Conservation (phyloP, 1,140 invertebrate species). For the Papilio glaucus region DNA sequence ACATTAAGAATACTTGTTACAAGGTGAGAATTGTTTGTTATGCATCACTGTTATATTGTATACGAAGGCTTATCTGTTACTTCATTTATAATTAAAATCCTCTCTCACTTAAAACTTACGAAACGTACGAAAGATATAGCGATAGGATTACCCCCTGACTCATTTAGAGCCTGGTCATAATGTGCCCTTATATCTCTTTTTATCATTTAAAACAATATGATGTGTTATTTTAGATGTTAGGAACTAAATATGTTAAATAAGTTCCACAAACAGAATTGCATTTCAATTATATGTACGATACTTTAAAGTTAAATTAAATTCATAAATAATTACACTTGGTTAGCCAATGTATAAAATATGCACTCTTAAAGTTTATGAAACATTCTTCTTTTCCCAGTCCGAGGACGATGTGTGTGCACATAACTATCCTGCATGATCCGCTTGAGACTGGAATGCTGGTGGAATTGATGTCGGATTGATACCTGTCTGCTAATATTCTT, state of each 20-base stretch:
- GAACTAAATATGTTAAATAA: neutral
- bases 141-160: no score
- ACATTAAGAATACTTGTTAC: no score
- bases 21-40: no score
- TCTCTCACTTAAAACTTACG: no score
- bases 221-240: no score
- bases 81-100: no score
- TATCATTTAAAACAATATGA: no score
- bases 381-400: slow-evolving; percentile 52
- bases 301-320: neutral
- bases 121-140: no score
- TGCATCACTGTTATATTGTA: no score
- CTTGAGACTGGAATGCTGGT: slow-evolving; percentile 77
- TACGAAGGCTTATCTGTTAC: no score
- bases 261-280: neutral
- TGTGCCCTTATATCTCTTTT: no score
- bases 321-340: neutral
- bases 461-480: slow-evolving; percentile 79
- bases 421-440: slow-evolving; percentile 85
- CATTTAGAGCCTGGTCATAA: no score
- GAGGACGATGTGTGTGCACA: slow-evolving; percentile 87
- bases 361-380: slow-evolving; percentile 41
- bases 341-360: neutral
- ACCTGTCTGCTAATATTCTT: slow-evolving; percentile 83
- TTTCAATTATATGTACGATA: neutral